Conservation (phyloP, 2,797 vertebrate species). For the Hippocampus kuda region DNA sequence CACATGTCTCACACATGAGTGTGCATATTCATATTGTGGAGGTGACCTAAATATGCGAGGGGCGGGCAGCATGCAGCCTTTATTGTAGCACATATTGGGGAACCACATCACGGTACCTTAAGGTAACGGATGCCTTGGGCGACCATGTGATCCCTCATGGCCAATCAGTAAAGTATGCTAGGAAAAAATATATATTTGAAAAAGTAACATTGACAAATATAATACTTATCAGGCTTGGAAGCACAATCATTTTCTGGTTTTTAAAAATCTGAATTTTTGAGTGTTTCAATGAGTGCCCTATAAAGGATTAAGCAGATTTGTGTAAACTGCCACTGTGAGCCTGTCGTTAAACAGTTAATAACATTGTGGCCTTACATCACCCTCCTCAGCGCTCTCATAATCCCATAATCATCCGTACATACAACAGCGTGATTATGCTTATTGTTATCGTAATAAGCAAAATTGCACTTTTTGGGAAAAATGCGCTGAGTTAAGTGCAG, state of each 20-base stretch:
- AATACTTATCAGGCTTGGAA: background rate
- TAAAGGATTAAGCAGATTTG: background rate
- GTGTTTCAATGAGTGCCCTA: background rate
- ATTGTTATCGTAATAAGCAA: background rate
- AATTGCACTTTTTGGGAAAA: background rate
- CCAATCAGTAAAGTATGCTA: too few species aligned
- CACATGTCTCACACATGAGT: background rate
- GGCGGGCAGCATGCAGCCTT: background rate
- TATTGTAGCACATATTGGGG: too few species aligned
- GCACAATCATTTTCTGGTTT: background rate
- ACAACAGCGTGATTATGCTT: background rate
- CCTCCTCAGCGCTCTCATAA: background rate
- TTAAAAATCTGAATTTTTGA: background rate
- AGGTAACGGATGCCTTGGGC: background rate
- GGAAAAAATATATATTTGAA: background rate
- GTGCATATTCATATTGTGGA: background rate
- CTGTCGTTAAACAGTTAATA: slow-evolving; percentile 1
- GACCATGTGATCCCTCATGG: background rate
- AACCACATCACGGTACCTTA: background rate
- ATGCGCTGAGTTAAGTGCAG: background rate
- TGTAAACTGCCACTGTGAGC: background rate
- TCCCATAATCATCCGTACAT: background rate
- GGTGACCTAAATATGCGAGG: background rate
- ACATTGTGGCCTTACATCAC: background rate
- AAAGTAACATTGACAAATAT: background rate